Evolutionary conservation across 2,888 invertebrate species (phyloP), one percentile per base, ranked within the genome.

Genomic region (Acronicta psi): DNA sequence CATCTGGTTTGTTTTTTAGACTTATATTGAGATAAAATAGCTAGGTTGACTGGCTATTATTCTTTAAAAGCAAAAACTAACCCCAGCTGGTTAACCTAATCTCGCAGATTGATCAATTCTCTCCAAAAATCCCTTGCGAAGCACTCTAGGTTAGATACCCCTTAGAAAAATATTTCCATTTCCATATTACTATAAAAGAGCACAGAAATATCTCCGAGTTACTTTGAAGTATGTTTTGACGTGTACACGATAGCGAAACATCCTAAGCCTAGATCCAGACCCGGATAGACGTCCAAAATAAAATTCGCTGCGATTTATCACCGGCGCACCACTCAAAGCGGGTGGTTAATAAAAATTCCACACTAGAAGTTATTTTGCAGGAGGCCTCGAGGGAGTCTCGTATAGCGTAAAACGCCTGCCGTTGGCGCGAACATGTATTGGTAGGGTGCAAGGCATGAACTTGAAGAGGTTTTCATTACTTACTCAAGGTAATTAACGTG

Each of bases 311-410:
- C 57, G 67, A 76, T 76, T 77, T 76, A 76, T 76, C 63, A 73
- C 67, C 55, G 44, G 59, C 56, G 58, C 54, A 69, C 76, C 58
- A 66, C 71, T 78, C 75, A 84, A 82, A 86, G 82, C 77, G 79
- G 77, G 79, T 77, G 86, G 90, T 90, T 90, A 89, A 90, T 91
- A 91, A 91, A 92, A 91, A 92, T 91, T 90, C 90, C 90, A 82
- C 85, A 86, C 84, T 89, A 88, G 84, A 86, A 90, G 89, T 90
- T 92, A 91, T 90, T 89, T 87, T 86, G 88, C 84, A 83, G 83
- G 81, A 83, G 88, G 85, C 87, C 90, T 82, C 86, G 47, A 57
- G 90, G 88, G 90, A 85, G 76, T 69, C 83, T 82, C 85, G 87
- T 88, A 89, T 90, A 87, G 88, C 84, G 84, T 82, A 83, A 86